Conservation (phyloP, 53 echinoderm and acorn worm genomes). For the Mesocentrotus franciscanus region DNA sequence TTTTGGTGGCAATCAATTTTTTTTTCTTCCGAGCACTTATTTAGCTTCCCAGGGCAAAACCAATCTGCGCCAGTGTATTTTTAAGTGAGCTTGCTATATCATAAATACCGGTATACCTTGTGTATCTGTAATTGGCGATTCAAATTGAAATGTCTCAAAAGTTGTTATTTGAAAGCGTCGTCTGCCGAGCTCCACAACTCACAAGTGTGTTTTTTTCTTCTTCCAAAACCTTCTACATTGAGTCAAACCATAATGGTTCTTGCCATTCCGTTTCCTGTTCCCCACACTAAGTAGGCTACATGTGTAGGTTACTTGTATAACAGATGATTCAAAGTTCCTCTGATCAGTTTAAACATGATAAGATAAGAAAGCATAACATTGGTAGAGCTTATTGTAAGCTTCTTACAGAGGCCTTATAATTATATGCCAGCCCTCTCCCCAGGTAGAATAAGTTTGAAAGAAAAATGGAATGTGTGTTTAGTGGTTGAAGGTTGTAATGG, state of each 20-base stretch:
- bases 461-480: conserved; percentile 21
- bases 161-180: too few species aligned
- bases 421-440: neutral
- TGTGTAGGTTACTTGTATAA: conserved; percentile 16
- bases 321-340: neutral
- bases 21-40: too few species aligned
- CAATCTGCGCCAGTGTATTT: too few species aligned
- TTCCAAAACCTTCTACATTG: neutral
- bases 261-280: neutral
- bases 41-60: too few species aligned
- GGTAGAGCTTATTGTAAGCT: conserved; percentile 43
- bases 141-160: too few species aligned
- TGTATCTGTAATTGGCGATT: too few species aligned
- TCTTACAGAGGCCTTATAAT: conserved; percentile 2
- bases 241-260: neutral
- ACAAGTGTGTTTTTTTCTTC: too few species aligned
- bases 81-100: too few species aligned
- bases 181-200: too few species aligned
- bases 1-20: too few species aligned
- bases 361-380: conserved; percentile 64
- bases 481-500: conserved; percentile 28
- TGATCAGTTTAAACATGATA: conserved; percentile 59
- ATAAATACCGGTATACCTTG: too few species aligned
- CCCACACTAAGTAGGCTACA: neutral
- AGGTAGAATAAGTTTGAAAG: neutral